A percentile compares a stretch with the other conserved stretches of the same genome.
phyloP scores from a whole-genome alignment of 2,113 vertebrate species.

The Microtus montanus region DNA sequence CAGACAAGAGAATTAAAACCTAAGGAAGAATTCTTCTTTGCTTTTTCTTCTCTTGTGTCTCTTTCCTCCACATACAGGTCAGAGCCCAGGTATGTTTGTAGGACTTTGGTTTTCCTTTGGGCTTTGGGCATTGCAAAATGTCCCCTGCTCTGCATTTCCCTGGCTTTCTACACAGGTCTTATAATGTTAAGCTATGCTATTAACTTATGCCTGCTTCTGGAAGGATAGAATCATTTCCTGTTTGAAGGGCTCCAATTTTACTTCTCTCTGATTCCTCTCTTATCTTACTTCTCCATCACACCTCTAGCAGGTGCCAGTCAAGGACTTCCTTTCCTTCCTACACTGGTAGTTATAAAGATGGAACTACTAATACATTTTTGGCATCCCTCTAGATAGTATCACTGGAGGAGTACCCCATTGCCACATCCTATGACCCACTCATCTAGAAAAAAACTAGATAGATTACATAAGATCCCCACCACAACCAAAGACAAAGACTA shows the following conservation, averaged over 20 bases:
- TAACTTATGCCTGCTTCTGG: background rate
- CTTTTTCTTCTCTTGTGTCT: background rate
- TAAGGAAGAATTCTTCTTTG: background rate
- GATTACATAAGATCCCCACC: background rate
- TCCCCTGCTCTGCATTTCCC: background rate
- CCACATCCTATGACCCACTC: background rate
- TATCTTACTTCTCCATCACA: background rate
- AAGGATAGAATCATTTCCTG: background rate
- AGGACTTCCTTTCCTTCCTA: background rate
- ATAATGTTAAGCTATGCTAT: background rate
- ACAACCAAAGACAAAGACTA: background rate
- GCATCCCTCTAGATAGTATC: background rate
- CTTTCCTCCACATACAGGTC: background rate
- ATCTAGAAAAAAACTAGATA: too few relatives aligned
- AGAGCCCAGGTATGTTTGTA: background rate
- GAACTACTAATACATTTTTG: background rate
- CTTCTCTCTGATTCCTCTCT: background rate
- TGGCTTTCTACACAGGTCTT: background rate
- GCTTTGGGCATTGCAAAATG: background rate
- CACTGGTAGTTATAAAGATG: background rate
- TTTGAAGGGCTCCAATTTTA: background rate
- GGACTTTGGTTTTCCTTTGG: too few relatives aligned
- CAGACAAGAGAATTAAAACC: background rate
- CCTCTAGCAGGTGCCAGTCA: background rate
- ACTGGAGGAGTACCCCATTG: background rate